Evolutionary conservation across 2,888 invertebrate genomes (phyloP), one percentile per base, ranked within the genome.

Genomic region (Syritta pipiens): DNA sequence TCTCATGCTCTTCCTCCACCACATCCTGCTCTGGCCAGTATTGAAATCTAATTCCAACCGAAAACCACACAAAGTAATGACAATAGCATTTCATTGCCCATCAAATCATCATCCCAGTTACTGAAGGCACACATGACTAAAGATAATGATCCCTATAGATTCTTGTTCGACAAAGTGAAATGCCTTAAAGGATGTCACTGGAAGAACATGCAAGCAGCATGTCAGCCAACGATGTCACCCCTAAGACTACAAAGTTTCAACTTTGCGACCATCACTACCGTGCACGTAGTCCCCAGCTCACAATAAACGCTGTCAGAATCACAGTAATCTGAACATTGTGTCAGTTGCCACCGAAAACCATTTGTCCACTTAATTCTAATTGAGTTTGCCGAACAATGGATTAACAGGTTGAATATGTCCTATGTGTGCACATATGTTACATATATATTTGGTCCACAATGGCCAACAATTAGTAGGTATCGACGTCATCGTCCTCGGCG

Each of bases 311-410:
- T 49, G 42, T 14, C 55, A 35, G 48, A 60, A 14, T 55, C 55
- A 49, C 48, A 28, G 51, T 12, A 55, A 63, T 40, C 40, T 32
- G 30, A 24, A 40, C 30, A 65, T 42, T 76, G 63, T 71, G 59
- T 71, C 46, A 71, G 51, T 53, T 65, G 53, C 57, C 51, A 51
- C 40, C 37, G 44, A 63, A 69, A 62, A 59, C 44, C 71, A 63
- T 65, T 63, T 76, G 59, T 71, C 63, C 65, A 65, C 19, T 57
- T 77, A 65, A 65, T 77, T 32, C 63, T 65, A 71, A 77, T 77
- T 71, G 63, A 71, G 71, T 77, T 77, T 77, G 46, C 44, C 9
- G 30, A 59, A 57, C 63, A 63, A 71, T 51, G 35, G 63, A 69
- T 71, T 77, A 71, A 77, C 76, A 77, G 65, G 63, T 65, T 51